Percentiles rank a stretch among this genome's conserved stretches.
Conservation (phyloP, 2,888 invertebrate species). For the Heliconius sara region DNA sequence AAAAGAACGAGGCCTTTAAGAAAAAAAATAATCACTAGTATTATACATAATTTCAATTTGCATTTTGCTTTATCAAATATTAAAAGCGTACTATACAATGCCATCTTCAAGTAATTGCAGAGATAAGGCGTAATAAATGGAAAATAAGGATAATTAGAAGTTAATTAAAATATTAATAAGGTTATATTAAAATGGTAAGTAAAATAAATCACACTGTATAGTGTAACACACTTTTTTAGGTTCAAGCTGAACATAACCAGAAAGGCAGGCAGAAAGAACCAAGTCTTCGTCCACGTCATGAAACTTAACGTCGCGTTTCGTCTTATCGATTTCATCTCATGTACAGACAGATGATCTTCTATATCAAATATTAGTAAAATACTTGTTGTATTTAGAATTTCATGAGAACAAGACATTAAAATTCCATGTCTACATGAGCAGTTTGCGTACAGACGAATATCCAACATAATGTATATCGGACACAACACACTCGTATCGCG, state of each 20-base stretch:
- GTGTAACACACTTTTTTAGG: neutral
- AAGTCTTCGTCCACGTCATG: too few relatives aligned
- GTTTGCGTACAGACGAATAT: conserved; percentile 59
- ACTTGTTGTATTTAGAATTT: neutral
- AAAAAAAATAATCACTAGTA: neutral
- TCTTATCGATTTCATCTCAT: too few relatives aligned
- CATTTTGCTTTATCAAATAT: neutral
- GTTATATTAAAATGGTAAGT: neutral
- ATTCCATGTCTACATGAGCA: conserved; percentile 47
- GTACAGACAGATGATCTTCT: too few relatives aligned
- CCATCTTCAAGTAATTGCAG: neutral
- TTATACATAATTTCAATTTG: neutral
- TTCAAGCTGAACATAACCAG: neutral
- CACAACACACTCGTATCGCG: conserved; percentile 31
- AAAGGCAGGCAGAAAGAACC: neutral
- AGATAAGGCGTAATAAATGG: neutral
- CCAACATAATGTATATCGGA: conserved; percentile 48
- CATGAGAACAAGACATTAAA: conserved; percentile 5
- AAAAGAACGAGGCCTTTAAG: neutral
- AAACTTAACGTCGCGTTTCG: too few relatives aligned
- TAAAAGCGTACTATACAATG: neutral
- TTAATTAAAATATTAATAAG: neutral
- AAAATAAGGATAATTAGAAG: neutral
- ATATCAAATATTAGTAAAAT: neutral
- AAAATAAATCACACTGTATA: neutral